Evolutionary conservation across 2,888 invertebrate genomes (phyloP), one percentile per base, ranked within the genome.

Genomic region (Heliconius sara): DNA sequence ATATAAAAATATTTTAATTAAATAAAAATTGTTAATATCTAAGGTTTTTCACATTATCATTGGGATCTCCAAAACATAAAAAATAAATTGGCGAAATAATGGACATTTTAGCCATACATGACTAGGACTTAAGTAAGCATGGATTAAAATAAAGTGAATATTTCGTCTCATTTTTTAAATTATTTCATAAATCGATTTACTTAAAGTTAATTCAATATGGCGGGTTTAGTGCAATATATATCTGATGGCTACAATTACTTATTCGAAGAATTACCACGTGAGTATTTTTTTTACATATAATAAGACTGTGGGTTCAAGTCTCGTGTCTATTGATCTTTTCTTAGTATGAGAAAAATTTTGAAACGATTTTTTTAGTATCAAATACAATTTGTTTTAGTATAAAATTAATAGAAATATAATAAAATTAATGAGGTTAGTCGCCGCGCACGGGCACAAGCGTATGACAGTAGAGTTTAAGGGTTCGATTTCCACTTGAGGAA

Each of bases 261-360:
- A 7, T 70, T 87, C 10, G 83, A 87, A 25, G 89, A 89, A 43
- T 84, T 87, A 60, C 84, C 85, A 25, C 88, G 89, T 89, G 34
- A 87, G 89, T 85, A 66, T 76, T 63, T 34, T 27, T 16, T 43
- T 63, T 19, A 43, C 10, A 47, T 27, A 13, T 27, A 52, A 52
- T 16, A 65, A 19, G 16, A 2, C 0, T 5, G 27, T 16, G 19
- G 16, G 7, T 27, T 65, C 16, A 65, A 16, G 13, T 27, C 12
- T 27, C 13, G 13, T 27, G 6, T 65, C 19, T 3, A 4, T 60
- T 60, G 57, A n/a, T 60, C 9, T 60, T 60, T 60, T 10, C 57
- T 60, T 60, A n/a, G n/a, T n/a, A 3, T n/a, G 0, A 60, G 3
- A n/a, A 27, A 27, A 27, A 60, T 60, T 60, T 60, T 60, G 10